Base-by-base conservation (phyloP, 2,113 vertebrate genomes). In the Sciurus niger region DNA sequence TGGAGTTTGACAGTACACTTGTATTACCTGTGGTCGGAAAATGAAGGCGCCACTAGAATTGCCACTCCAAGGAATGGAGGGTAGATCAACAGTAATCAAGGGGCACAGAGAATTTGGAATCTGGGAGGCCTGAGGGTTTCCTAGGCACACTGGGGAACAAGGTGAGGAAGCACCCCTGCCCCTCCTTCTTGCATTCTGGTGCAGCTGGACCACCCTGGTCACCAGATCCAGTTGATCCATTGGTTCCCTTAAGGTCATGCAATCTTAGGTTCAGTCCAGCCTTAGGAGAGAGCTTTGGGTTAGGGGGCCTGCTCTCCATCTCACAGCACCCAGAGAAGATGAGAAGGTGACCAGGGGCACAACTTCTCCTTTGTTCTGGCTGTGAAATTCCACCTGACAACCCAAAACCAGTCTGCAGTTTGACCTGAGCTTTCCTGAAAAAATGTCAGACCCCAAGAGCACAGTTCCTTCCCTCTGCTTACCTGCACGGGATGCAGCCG, bases 401-500 rank as follows among this genome's bases (percentile, higher is more conserved):
- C 17, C 32, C 58, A 34, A 34, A 83, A 34, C 46, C 65, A 80
- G 4, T 40, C 58, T 40, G 4, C 51, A 34, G 43, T 32, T 65
- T 43, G 58, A 37, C 3, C 1, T 2, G 14, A 40, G 48, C 46
- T 17, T 68, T 40, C 34, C 63, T 28, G 8, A 11, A 37, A 40
- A 46, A 76, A 18, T 4, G 9, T 1, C 43, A 18, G 7, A 40
- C 34, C 30, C 43, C 2, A 28, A n/a, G 32, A 51, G 4, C 37
- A 30, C 46, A 30, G 32, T 3, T 17, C 55, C 30, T 20, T 2
- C 43, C 12, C 24, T 77, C 65, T 11, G 13, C 14, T 98, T 98
- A 98, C 99, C 99, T 99, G 99, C 0, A 99, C 99, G 0, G 99
- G 99, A 76, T 99, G 99, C n/a, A 99, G 95, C 82, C 99, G 99